Base-by-base conservation (phyloP, 2,888 invertebrate species). In the Podotricha telesiphe region DNA sequence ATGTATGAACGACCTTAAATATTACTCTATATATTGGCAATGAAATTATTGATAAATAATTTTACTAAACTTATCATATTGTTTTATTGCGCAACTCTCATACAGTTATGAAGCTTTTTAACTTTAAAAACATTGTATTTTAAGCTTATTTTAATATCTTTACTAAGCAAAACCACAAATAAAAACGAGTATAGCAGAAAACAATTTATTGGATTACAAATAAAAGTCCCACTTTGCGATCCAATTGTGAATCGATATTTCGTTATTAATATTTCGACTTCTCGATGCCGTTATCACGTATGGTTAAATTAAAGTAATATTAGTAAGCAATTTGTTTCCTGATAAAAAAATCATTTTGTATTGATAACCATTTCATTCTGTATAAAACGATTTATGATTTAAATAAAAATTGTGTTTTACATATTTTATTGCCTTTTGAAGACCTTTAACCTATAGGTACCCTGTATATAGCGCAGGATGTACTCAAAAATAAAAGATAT, bases 161-260 rank as follows among this genome's bases (percentile, higher is more conserved):
- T 7, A 58, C 0, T 0, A 59, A 45, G 45, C 7, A 59, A 45
- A 59, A 2, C 45, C 45, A 20, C 22, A 45, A 17, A 11, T n/a
- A 11, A n/a, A 45, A 0, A 22, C 11, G 22, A 59, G 45, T 59
- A 28, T n/a, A 59, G 22, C 55, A 64, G 66, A 76, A 82, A 79
- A 79, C 77, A 78, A 82, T 85, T 82, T 80, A 82, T 80, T 71
- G 77, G 76, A 80, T 83, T 79, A 79, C 80, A 82, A 86, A 86
- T 86, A 84, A 87, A 81, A 85, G 77, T 82, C 80, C 80, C 83
- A 82, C 81, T 73, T 75, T 71, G 65, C 76, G 65, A 72, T 71
- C 75, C 74, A 78, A 78, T 76, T 74, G 76, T 82, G 78, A 82
- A 84, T 80, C 78, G 78, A 80, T 83, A 81, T 80, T 78, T 80